Evolutionary conservation across 2,113 vertebrate species (phyloP).

Genomic region (Hucho hucho): DNA sequence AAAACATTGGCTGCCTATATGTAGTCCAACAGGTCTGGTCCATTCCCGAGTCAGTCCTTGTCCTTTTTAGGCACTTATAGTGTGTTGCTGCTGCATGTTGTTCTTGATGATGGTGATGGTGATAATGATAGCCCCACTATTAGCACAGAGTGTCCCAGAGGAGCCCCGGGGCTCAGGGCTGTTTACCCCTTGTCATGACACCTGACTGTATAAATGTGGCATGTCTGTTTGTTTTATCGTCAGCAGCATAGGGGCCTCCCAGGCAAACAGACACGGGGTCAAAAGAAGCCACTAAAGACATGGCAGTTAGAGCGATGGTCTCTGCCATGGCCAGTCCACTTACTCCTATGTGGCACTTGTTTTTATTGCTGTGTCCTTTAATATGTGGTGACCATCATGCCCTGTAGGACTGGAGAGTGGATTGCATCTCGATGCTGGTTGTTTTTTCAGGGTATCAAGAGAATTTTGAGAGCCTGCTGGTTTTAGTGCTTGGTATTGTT

Average conservation of each 20-base stretch:
- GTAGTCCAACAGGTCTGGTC: constrained; percentile 22
- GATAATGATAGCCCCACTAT: constrained; percentile 55
- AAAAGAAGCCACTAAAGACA: constrained; percentile 54
- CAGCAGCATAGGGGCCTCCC: constrained; percentile 53
- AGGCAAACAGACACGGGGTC: constrained; percentile 67
- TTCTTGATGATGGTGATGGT: constrained; percentile 44
- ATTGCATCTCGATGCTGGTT: constrained; percentile 28
- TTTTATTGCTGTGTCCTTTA: constrained; percentile 45
- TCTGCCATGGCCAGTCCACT: constrained; percentile 66
- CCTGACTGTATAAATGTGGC: constrained; percentile 71
- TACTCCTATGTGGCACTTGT: constrained; percentile 62
- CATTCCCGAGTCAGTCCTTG: constrained; percentile 50
- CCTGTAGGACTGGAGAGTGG: constrained; percentile 45
- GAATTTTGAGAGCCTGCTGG: constrained; percentile 16
- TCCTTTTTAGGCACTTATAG: constrained; percentile 46
- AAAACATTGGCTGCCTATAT: constrained; percentile 54
- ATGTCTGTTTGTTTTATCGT: constrained; percentile 72
- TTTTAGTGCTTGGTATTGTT: constrained; percentile 37
- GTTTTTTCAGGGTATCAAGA: constrained; percentile 32
- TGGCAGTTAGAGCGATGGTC: constrained; percentile 68
- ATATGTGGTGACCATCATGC: constrained; percentile 24
- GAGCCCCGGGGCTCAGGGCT: constrained; percentile 46
- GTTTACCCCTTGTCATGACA: constrained; percentile 71
- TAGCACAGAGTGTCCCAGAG: constrained; percentile 43
- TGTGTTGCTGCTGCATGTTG: constrained; percentile 39